A percentile compares a stretch with the other conserved stretches of the same genome.
Conservation (phyloP, 2,888 invertebrate species). For the Luffia ferchaultella region DNA sequence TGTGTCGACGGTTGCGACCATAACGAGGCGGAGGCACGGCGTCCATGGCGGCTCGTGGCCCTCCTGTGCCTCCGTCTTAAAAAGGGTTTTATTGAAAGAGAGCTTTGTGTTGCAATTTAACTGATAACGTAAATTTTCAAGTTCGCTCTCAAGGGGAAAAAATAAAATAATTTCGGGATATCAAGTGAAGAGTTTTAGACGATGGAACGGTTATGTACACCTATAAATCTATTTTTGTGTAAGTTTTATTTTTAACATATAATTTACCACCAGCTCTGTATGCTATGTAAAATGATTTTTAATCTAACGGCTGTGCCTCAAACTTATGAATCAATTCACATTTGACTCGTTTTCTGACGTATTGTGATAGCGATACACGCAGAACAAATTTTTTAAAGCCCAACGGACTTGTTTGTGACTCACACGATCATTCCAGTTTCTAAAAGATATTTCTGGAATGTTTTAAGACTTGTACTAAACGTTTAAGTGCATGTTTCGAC, state of each 20-base stretch:
- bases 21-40: slow-evolving; percentile 39
- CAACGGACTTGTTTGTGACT: too few species aligned
- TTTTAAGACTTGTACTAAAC: too few species aligned
- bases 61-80: slow-evolving; percentile 38
- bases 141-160: slow-evolving; percentile 42
- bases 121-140: slow-evolving; percentile 18
- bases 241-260: neutral
- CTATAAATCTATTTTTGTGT: slow-evolving; percentile 1
- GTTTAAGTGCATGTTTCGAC: too few species aligned
- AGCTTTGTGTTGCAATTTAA: slow-evolving; percentile 27
- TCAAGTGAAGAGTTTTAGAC: slow-evolving; percentile 54
- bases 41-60: slow-evolving; percentile 47
- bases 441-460: too few species aligned
- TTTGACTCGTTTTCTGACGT: too few species aligned
- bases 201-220: slow-evolving; percentile 1
- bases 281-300: too few species aligned
- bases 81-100: slow-evolving; percentile 32
- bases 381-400: too few species aligned
- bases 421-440: too few species aligned
- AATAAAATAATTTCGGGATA: slow-evolving; percentile 36
- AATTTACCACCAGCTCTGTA: neutral
- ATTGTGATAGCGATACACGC: too few species aligned
- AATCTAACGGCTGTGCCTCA: too few species aligned
- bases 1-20: slow-evolving; percentile 11
- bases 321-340: too few species aligned